Percentiles rank a stretch among this genome's conserved stretches.
phyloP scores from a whole-genome alignment of 2,797 vertebrate species.

The Sitta carolinensis region DNA sequence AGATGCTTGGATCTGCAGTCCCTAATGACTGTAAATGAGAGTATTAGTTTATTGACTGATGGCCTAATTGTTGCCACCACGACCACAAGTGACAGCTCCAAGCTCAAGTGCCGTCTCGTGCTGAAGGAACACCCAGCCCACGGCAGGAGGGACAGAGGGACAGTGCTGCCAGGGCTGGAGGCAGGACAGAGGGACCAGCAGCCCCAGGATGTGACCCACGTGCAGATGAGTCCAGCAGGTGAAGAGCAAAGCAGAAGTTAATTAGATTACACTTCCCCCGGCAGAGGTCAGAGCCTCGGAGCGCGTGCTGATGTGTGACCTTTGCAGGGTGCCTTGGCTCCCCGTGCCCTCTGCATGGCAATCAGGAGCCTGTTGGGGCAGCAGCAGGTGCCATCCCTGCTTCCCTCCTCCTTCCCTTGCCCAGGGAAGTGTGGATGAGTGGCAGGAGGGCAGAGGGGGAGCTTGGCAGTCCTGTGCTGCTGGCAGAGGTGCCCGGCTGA shows the following conservation, averaged over 20 bases:
- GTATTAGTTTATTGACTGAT: constrained; percentile 64
- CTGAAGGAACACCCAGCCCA: background rate
- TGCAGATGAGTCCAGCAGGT: background rate
- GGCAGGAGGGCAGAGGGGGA: background rate
- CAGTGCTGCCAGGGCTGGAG: background rate
- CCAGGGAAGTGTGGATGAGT: background rate
- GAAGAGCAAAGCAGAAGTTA: background rate
- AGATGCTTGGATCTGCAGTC: constrained; percentile 29
- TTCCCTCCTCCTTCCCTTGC: background rate
- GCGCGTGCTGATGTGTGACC: background rate
- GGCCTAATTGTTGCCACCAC: constrained; percentile 55
- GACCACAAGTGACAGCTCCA: background rate
- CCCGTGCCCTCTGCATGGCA: background rate
- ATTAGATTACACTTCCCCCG: constrained; percentile 27
- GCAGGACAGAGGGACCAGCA: background rate
- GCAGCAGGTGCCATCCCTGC: fast-evolving
- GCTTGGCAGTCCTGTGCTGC: fast-evolving
- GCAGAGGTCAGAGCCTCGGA: background rate
- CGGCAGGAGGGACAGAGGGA: background rate
- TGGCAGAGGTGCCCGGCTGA: background rate
- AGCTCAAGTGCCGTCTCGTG: background rate
- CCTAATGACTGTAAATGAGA: constrained; percentile 64
- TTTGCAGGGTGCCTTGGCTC: background rate
- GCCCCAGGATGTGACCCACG: background rate
- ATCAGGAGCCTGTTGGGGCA: background rate